Base-by-base conservation (phyloP, 2,888 invertebrate species). In the Ophion ventricosus region DNA sequence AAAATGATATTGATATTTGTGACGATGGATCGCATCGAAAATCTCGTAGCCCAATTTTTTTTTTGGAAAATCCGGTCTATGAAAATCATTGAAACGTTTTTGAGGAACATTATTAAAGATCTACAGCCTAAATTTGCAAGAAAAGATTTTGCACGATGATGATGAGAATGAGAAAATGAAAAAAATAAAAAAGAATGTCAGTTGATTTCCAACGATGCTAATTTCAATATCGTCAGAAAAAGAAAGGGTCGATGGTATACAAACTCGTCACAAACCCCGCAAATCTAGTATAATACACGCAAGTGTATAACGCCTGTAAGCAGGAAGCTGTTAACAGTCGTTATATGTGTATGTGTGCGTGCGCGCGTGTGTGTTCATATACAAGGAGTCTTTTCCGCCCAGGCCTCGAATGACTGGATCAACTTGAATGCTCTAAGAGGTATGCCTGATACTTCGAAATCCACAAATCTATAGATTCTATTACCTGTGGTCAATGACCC, bases 291-390 rank as follows among this genome's bases (percentile, higher is more conserved):
- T 74, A 75, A 85, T 26, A 59, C 35, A 35, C 86, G 84, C 87
- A 83, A 82, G 87, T 85, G 88, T 87, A 87, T 83, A 87, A 80
- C 72, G 77, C 67, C 40, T 2, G 54, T 90, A 90, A 91, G 90
- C 91, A 92, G 92, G 92, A 92, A 92, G 88, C 88, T 88, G 89
- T 92, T 92, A 92, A 91, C 87, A 85, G 90, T 88, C 92, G 92
- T 92, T 91, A 92, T 91, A 82, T 72, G 77, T 61, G 61, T 82
- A 80, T 26, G 64, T 84, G 59, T 67, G 49, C 73, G 64, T 74
- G 70, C 72, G 57, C 66, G 2, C 2, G 5, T 35, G 7, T 20
- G 82, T 69, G 80, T 57, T n/a, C 35, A 61, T 57, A 40, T 14
- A 57, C 63, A 64, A 76, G 23, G 25, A 40, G 63, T 26, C 56